Evolutionary conservation across 2,888 invertebrate species (phyloP).

Genomic region (Anthoptus insignis): DNA sequence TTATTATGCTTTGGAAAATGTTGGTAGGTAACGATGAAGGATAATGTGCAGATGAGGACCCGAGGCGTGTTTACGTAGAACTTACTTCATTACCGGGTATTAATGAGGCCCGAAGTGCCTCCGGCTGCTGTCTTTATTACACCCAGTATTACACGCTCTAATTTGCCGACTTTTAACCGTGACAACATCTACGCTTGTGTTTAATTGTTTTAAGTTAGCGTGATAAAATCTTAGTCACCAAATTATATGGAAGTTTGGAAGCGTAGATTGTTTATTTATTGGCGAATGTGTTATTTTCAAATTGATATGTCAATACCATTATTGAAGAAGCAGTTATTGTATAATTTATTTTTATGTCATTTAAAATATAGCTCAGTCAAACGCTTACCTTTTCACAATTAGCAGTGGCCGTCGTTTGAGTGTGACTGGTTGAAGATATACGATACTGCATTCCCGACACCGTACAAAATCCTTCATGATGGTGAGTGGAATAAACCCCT

Average conservation of each 20-base stretch:
- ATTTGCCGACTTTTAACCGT: constrained; percentile 60
- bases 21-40: constrained; percentile 63
- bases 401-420: constrained; percentile 94
- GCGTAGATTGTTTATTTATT: no score
- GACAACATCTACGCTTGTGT: constrained; percentile 33
- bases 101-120: constrained; percentile 74
- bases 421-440: constrained; percentile 95
- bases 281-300: background rate
- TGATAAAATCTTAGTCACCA: constrained; percentile 32
- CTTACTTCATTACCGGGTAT: constrained; percentile 81
- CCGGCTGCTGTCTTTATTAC: constrained; percentile 67
- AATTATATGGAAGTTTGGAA: constrained; percentile 16
- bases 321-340: no score
- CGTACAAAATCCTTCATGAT: constrained; percentile 95
- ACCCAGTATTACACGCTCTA: constrained; percentile 59
- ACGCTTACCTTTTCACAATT: constrained; percentile 89
- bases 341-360: no score
- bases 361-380: no score
- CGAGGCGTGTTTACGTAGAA: constrained; percentile 81
- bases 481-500: constrained; percentile 94
- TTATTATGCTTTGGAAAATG: constrained; percentile 61
- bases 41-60: constrained; percentile 73
- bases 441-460: constrained; percentile 95
- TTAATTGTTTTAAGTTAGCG: constrained; percentile 34
- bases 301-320: background rate